Conservation (phyloP, 2,888 invertebrate species). For the Noctua pronuba region DNA sequence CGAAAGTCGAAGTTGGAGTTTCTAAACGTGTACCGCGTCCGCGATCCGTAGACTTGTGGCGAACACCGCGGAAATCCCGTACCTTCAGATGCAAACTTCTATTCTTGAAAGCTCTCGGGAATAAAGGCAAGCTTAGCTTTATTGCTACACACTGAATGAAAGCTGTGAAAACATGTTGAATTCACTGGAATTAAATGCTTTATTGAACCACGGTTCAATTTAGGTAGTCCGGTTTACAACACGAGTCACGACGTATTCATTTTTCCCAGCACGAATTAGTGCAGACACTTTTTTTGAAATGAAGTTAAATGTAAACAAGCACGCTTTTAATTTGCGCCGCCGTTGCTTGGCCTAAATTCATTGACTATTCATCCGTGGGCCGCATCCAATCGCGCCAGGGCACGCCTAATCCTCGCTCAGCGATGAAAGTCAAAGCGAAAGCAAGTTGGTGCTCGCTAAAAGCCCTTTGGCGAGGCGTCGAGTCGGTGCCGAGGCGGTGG, state of each 20-base stretch:
- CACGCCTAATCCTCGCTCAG: constrained; percentile 79
- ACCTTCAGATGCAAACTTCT: constrained; percentile 69
- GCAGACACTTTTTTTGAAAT: constrained; percentile 52
- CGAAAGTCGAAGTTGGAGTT: constrained; percentile 75
- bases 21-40: constrained; percentile 75
- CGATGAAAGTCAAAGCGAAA: constrained; percentile 85
- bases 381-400: constrained; percentile 80
- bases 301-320: constrained; percentile 65
- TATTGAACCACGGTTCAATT: constrained; percentile 43
- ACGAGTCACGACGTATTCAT: constrained; percentile 39
- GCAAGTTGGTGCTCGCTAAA: constrained; percentile 83
- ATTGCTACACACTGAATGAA: constrained; percentile 53
- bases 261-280: constrained; percentile 46
- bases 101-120: constrained; percentile 74
- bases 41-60: constrained; percentile 74
- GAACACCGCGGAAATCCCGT: constrained; percentile 42
- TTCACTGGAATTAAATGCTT: constrained; percentile 45
- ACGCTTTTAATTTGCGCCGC: constrained; percentile 69
- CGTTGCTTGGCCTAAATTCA: constrained; percentile 80
- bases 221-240: constrained; percentile 29
- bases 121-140: constrained; percentile 70
- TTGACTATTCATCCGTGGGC: constrained; percentile 84
- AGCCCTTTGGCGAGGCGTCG: constrained; percentile 83
- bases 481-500: constrained; percentile 66
- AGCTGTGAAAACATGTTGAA: constrained; percentile 41